phyloP scores from a whole-genome alignment of 2,888 invertebrate genomes.

The Folsomia manolachei region DNA sequence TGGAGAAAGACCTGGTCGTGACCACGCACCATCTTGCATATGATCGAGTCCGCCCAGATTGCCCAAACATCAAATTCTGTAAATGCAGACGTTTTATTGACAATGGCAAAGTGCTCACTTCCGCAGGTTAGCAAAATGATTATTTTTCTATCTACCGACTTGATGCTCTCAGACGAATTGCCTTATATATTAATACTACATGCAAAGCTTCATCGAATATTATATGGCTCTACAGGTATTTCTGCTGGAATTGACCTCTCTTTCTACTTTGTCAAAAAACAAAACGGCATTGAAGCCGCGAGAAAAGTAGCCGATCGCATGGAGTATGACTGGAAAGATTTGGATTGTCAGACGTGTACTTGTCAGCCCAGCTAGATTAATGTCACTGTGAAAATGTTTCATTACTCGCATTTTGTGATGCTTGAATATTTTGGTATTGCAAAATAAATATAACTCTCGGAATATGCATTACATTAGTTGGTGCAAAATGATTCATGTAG shows the following conservation, averaged over 20 bases:
- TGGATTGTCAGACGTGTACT: background rate
- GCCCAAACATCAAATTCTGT: slow-evolving; percentile 4
- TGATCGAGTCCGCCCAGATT: background rate
- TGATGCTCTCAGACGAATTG: background rate
- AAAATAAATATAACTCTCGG: too few relatives aligned
- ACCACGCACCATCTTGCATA: slow-evolving; percentile 5
- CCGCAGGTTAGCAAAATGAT: slow-evolving; percentile 1
- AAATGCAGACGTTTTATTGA: slow-evolving; percentile 16
- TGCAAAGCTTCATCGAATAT: too few relatives aligned
- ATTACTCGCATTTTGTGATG: too few relatives aligned
- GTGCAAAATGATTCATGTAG: too few relatives aligned
- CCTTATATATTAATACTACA: too few relatives aligned
- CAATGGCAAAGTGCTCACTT: slow-evolving; percentile 13
- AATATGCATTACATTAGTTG: too few relatives aligned
- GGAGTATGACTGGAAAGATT: slow-evolving; percentile 16
- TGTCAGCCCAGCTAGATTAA: slow-evolving; percentile 3
- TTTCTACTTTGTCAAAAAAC: slow-evolving; percentile 12
- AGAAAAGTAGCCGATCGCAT: background rate
- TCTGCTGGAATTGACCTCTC: slow-evolving; percentile 16
- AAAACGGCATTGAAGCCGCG: background rate
- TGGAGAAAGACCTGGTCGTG: background rate
- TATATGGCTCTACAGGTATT: slow-evolving; percentile 3
- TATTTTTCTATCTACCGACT: background rate
- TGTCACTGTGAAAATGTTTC: too few relatives aligned
- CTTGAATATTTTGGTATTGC: too few relatives aligned